phyloP scores from a whole-genome alignment of 2,797 vertebrate species.

The Xiphophorus birchmanni region DNA sequence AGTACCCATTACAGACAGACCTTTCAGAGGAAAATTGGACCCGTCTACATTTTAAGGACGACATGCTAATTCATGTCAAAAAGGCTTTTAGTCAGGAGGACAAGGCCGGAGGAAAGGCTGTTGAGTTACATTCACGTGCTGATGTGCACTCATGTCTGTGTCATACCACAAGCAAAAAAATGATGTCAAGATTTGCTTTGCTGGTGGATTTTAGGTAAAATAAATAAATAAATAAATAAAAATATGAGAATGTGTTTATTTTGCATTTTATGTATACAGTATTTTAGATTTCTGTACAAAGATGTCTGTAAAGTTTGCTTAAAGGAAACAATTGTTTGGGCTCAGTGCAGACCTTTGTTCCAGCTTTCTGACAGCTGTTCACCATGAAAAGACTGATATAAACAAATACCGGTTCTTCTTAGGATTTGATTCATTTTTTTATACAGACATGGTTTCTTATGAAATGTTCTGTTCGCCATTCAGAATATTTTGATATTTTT shows the following conservation, averaged over 20 bases:
- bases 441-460: background rate
- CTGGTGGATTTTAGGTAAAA: slow-evolving; percentile 16
- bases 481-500: background rate
- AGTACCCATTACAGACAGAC: slow-evolving; percentile 93
- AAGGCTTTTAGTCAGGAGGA: slow-evolving; percentile 77
- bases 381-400: background rate
- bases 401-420: background rate
- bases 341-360: background rate
- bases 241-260: slow-evolving; percentile 26
- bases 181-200: slow-evolving; percentile 53
- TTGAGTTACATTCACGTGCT: slow-evolving; percentile 62
- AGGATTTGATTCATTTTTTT: background rate
- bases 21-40: slow-evolving; percentile 95
- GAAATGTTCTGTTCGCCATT: background rate
- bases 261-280: slow-evolving; percentile 21
- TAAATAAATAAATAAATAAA: background rate
- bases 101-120: slow-evolving; percentile 57
- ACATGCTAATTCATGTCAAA: slow-evolving; percentile 94
- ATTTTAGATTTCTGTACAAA: slow-evolving; percentile 7
- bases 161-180: slow-evolving; percentile 44
- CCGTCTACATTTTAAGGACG: slow-evolving; percentile 93
- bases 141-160: slow-evolving; percentile 55
- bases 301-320: slow-evolving; percentile 5
- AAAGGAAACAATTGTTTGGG: background rate
- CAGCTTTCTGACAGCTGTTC: background rate